phyloP scores from a whole-genome alignment of 2,113 vertebrate species.

The Aspidoscelis tigris region DNA sequence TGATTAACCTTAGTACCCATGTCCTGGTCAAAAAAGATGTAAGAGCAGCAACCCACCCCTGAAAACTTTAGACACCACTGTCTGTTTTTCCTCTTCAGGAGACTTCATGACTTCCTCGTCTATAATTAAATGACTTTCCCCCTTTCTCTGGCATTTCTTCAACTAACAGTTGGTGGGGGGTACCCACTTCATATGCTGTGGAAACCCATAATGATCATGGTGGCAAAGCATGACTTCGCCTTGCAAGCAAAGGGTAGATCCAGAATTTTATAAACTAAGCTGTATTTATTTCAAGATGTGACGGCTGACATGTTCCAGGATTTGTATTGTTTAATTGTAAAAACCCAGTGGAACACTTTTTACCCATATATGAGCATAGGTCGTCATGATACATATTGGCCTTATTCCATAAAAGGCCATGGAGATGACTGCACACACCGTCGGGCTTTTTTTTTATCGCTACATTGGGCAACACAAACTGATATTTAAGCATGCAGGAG shows the following conservation, averaged over 20 bases:
- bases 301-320: constrained; percentile 9
- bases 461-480: not conserved
- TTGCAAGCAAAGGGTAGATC: not conserved
- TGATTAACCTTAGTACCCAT: too few relatives aligned
- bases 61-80: not conserved
- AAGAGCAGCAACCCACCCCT: too few relatives aligned
- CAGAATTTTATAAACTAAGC: not conserved
- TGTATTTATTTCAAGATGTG: not conserved
- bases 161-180: not conserved
- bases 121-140: not conserved
- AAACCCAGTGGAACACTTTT: not conserved
- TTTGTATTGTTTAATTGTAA: not conserved
- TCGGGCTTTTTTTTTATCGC: not conserved
- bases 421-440: not conserved
- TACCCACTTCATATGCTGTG: not conserved
- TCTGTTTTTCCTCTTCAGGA: not conserved
- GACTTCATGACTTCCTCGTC: too few relatives aligned
- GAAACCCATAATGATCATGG: not conserved
- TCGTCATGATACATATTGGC: not conserved
- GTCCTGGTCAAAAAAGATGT: too few relatives aligned
- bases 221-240: not conserved
- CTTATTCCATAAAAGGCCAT: not conserved
- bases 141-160: not conserved
- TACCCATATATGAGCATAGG: not conserved
- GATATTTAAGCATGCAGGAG: not conserved